Conservation (phyloP, 1,140 invertebrate species). For the Harpegnathos saltator region DNA sequence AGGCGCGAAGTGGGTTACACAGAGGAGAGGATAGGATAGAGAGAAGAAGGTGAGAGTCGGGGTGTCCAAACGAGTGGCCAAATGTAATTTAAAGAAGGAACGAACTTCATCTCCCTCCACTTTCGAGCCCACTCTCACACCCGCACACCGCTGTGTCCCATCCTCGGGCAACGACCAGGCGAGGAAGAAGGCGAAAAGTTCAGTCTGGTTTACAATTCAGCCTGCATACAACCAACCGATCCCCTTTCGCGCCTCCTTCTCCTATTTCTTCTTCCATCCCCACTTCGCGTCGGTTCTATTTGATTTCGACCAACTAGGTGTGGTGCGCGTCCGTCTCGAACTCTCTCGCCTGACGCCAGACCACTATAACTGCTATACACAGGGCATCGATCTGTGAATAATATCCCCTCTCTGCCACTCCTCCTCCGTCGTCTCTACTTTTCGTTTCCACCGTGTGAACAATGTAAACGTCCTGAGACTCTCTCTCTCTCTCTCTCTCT, state of each 20-base stretch:
- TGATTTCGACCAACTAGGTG: constrained; percentile 55
- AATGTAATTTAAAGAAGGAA: constrained; percentile 84
- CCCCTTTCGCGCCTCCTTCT: constrained; percentile 10
- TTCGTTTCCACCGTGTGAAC: not conserved
- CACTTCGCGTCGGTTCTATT: constrained; percentile 25
- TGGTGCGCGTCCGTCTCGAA: constrained; percentile 48
- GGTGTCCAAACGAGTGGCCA: constrained; percentile 80
- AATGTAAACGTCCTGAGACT: not conserved
- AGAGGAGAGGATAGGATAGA: constrained; percentile 29
- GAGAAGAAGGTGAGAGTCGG: constrained; percentile 57
- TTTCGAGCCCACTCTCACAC: constrained; percentile 62
- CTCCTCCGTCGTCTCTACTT: not conserved
- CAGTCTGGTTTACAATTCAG: constrained; percentile 79
- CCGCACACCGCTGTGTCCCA: constrained; percentile 37
- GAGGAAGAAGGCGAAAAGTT: constrained; percentile 77
- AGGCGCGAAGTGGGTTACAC: constrained; percentile 44
- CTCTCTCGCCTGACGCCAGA: not conserved
- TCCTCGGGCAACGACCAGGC: constrained; percentile 71
- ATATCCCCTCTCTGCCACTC: constrained; percentile 9
- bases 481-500: no score
- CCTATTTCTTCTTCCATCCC: not conserved
- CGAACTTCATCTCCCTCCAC: constrained; percentile 73
- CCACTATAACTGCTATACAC: constrained; percentile 8
- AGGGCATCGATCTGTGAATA: constrained; percentile 56
- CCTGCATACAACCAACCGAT: constrained; percentile 74